These are phyloP conservation scores for Hofmannophila pseudospretella DNA, from an alignment of 2,888 invertebrate species.

Conservation along the genomic window DNA sequence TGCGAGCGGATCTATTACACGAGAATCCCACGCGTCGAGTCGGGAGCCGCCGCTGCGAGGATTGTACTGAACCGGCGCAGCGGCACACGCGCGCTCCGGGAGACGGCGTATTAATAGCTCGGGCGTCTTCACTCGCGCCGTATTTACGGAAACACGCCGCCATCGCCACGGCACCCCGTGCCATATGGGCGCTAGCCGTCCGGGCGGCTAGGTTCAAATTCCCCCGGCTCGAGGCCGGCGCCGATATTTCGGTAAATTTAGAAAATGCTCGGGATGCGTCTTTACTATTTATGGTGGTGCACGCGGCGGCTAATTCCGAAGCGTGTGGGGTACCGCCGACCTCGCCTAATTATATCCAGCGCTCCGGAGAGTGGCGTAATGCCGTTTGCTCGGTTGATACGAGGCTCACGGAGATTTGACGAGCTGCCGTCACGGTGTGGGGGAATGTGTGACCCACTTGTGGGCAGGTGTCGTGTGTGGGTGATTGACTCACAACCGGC, in stretches of 20 bases:
- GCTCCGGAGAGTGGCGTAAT: background rate
- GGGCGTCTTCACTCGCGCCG: background rate
- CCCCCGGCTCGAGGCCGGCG: constrained; percentile 20
- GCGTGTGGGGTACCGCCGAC: constrained; percentile 41
- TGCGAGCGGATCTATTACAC: constrained; percentile 1
- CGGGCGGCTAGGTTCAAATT: constrained; percentile 4
- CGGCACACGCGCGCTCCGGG: constrained; percentile 1
- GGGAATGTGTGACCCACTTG: constrained; percentile 52
- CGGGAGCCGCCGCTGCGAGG: background rate
- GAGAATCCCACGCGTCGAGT: background rate
- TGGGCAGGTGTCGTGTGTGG: constrained; percentile 34
- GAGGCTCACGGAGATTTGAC: constrained; percentile 16
- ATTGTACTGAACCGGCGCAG: background rate
- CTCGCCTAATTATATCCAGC: constrained; percentile 36
- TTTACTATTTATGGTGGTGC: constrained; percentile 75
- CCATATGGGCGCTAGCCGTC: background rate
- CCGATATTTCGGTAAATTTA: constrained; percentile 54
- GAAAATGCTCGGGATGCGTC: constrained; percentile 62
- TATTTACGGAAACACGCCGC: constrained; percentile 9
- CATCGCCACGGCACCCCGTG: too few relatives aligned
- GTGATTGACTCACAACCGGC: constrained; percentile 13
- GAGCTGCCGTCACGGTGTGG: constrained; percentile 20
- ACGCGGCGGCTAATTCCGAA: constrained; percentile 42
- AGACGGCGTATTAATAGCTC: constrained; percentile 1
- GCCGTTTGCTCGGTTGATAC: background rate